Base-by-base conservation (phyloP, 2,797 vertebrate species). In the Leptatherina wallacei region DNA sequence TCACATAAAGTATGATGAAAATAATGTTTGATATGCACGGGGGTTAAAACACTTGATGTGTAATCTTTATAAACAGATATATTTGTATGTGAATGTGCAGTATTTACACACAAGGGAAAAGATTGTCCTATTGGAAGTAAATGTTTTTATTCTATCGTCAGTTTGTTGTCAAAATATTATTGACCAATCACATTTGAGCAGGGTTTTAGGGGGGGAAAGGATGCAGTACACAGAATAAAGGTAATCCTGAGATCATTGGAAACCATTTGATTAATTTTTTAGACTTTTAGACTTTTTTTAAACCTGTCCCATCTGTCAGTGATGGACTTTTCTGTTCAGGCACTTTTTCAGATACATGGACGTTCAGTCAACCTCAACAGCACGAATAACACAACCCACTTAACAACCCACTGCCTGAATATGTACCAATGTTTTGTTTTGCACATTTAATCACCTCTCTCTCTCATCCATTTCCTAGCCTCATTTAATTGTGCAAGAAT, bases 251-350 rank as follows among this genome's bases (percentile, higher is more conserved):
- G 4, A 29, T 10, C 6, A n/a, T 47, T 30, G 30, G 27, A 16
- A 3, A 29, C 3, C 6, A n/a, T 47, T 30, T 14, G 14, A 29
- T 8, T 30, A 8, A 30, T 29, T 3, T 3, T 29, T 52, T 52
- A 27, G 2, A 27, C 4, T 6, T 54, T 27, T 27, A 27, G 24
- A 27, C 24, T 27, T 77, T 79, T 40, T 61, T 47, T 59, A 69
- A 86, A 58, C 67, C 12, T 22, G 29, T 74, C 60, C 60, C 58
- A 81, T 56, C 16, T 1, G n/a, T 38, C 49, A 18, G 49, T 76
- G 81, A 84, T 83, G 69, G 22, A 30, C 49, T 64, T 75, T 44
- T 57, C 32, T 52, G 7, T 71, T 71, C 5, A 47, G 72, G 24
- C 38, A 57, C 29, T 2, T 81, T 77, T 59, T 20, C 63, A 75